Percentiles rank a stretch among this genome's conserved stretches.
Evolutionary conservation across 2,113 vertebrate species (phyloP).

Genomic region (Labrus mixtus): DNA sequence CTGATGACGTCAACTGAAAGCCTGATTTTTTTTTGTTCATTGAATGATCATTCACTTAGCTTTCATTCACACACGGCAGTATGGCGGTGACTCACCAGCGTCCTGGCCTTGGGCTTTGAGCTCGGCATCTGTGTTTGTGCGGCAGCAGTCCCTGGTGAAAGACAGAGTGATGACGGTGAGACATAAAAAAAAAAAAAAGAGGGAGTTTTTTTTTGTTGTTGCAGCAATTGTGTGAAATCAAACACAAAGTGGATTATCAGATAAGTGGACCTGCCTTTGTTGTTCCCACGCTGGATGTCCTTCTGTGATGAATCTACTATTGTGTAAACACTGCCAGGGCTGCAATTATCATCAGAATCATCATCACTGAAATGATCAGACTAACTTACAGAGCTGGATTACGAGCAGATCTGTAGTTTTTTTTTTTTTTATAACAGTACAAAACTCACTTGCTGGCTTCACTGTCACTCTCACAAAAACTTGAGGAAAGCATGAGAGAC

Average conservation of each 20-base stretch:
- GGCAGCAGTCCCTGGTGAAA: constrained; percentile 34
- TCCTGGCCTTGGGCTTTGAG: constrained; percentile 60
- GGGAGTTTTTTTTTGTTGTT: not conserved
- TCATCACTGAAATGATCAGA: not conserved
- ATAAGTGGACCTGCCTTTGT: constrained; percentile 30
- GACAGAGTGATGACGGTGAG: constrained; percentile 17
- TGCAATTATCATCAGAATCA: not conserved
- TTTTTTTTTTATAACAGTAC: not conserved
- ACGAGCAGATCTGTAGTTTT: not conserved
- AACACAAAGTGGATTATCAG: constrained; percentile 23
- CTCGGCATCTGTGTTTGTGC: constrained; percentile 34
- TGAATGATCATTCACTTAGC: constrained; percentile 36
- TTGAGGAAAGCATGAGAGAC: too few species aligned
- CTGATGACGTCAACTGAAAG: constrained; percentile 63
- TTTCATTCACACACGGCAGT: constrained; percentile 38
- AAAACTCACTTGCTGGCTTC: constrained; percentile 2
- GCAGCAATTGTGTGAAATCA: constrained; percentile 11
- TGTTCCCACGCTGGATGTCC: not conserved
- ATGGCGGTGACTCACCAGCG: constrained; percentile 65
- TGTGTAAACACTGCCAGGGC: not conserved
- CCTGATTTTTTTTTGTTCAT: not conserved
- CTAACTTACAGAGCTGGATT: not conserved
- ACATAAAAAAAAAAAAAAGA: not conserved
- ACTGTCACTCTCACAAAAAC: too few species aligned
- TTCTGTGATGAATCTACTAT: constrained; percentile 6